These are phyloP conservation scores for Paradisaea rubra DNA, from an alignment of 2,113 vertebrate genomes.

Conservation along the genomic window DNA sequence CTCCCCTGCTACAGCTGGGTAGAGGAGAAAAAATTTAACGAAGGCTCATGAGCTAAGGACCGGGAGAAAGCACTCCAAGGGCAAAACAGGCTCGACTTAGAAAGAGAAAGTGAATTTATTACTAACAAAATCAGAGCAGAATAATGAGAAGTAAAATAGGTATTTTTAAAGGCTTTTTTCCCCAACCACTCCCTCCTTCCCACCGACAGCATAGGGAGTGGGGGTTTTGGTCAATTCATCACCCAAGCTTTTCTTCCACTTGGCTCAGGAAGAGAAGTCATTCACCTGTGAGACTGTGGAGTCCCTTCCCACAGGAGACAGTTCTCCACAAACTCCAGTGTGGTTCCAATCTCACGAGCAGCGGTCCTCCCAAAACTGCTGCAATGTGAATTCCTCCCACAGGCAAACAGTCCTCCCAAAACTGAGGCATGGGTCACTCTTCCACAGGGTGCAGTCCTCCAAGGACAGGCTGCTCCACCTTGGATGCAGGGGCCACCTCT, in stretches of 20 bases:
- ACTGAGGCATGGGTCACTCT: background rate
- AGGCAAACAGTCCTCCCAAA: background rate
- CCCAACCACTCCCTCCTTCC: background rate
- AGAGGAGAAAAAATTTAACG: background rate
- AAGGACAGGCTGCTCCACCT: background rate
- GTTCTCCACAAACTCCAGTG: rapidly evolving
- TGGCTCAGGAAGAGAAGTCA: background rate
- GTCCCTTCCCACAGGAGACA: background rate
- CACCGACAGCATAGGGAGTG: background rate
- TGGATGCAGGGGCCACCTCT: background rate
- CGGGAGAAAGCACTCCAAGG: background rate
- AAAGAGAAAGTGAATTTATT: background rate
- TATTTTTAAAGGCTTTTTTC: background rate
- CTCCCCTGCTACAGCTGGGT: background rate
- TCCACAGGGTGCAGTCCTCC: background rate
- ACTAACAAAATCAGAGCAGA: background rate
- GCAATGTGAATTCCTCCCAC: background rate
- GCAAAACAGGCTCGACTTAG: background rate
- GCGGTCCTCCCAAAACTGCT: background rate
- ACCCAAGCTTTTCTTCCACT: background rate
- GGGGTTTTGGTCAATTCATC: background rate
- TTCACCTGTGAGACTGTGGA: background rate
- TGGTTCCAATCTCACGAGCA: background rate
- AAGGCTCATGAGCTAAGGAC: background rate
- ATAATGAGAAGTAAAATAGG: background rate